Percentiles rank a stretch among this genome's conserved stretches.
These are phyloP conservation scores for Scylla paramamosain DNA, from an alignment of 1,140 invertebrate genomes.

Conservation along the genomic window DNA sequence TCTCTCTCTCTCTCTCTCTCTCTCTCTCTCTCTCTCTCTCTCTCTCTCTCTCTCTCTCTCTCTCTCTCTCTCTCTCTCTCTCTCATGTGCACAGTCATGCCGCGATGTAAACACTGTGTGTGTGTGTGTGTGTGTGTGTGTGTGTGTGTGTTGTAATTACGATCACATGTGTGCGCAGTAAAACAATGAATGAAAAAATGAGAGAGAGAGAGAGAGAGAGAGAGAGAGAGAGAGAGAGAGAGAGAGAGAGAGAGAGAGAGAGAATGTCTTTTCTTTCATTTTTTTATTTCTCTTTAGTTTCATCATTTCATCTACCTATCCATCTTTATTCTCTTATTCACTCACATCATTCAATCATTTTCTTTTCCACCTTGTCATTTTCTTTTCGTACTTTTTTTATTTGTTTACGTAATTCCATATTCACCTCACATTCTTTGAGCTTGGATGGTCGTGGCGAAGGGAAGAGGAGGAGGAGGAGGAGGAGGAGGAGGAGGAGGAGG, in stretches of 20 bases:
- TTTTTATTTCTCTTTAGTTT: too few species aligned
- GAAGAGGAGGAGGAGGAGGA: background rate
- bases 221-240: too few species aligned
- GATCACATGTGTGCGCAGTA: background rate
- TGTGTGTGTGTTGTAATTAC: background rate
- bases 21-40: slow-evolving; percentile 42
- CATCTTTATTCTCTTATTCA: too few species aligned
- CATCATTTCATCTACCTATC: too few species aligned
- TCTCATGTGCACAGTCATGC: background rate
- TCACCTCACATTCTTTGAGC: too few species aligned
- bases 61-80: background rate
- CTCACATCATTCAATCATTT: background rate
- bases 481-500: background rate
- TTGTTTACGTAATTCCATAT: too few species aligned
- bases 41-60: slow-evolving; percentile 23
- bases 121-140: slow-evolving; percentile 20
- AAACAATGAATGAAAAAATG: too few species aligned
- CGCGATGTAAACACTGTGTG: background rate
- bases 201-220: too few species aligned
- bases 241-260: too few species aligned
- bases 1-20: slow-evolving; percentile 39
- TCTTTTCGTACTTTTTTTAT: background rate
- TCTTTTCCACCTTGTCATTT: background rate
- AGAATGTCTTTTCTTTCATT: too few species aligned
- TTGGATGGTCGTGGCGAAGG: too few species aligned